Base-by-base conservation (phyloP, 1,140 invertebrate species). In the Drosophila sturtevanti region DNA sequence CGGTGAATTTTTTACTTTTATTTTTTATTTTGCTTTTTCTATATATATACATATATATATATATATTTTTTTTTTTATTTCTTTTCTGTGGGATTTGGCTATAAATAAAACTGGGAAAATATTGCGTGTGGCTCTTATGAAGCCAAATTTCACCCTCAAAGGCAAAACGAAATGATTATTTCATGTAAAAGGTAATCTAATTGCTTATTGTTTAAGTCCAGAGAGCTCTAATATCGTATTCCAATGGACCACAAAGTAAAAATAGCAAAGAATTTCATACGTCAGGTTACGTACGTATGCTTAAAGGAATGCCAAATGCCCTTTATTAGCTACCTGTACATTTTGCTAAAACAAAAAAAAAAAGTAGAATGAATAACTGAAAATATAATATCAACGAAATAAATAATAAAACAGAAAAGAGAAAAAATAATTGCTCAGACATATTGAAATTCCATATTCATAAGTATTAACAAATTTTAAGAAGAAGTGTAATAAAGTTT, bases 111-210 rank as follows among this genome's bases (percentile, higher is more conserved):
- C n/a, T 48, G 41, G 16, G 18, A 16, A 48, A 14, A 48, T 48
- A 48, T 48, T 48, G 41, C 41, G 41, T 48, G 41, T 44, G 41
- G 41, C 41, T 18, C 41, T 44, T 44, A 18, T 44, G 41, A 48
- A 48, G 41, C 41, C 41, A 48, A 48, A 48, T 48, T 48, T 48
- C 41, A 48, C 41, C 41, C 16, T 48, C 16, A 10, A 12, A 11
- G 16, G 41, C 41, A 48, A 21, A 21, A 10, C 6, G 21, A 48
- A 16, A 48, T 48, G 41, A 48, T 48, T 48, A 48, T 48, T 48
- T 48, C 41, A 48, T 48, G 41, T 48, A 48, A 48, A 48, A 18
- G 41, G 41, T 48, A 48, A 48, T 48, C 41, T 48, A 48, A 48
- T 48, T 48, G 41, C 41, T 48, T 48, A 48, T 48, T 18, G 41